Percentiles rank a stretch among this genome's conserved stretches.
phyloP scores from a whole-genome alignment of 2,888 invertebrate species.

The Tridacna gigas region DNA sequence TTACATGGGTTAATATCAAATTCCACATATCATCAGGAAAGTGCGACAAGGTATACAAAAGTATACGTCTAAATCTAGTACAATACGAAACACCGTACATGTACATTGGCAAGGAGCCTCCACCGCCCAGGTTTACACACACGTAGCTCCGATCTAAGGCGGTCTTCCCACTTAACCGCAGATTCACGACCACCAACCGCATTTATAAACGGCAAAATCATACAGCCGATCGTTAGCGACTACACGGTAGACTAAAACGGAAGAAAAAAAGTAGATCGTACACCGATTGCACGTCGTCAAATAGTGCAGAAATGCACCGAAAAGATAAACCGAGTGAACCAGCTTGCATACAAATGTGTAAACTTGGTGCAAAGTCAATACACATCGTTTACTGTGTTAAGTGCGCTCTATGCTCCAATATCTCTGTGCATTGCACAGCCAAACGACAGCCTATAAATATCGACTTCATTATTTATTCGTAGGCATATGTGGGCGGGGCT shows the following conservation, averaged over 20 bases:
- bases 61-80: no score
- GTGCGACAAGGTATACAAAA: no score
- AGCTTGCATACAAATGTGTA: constrained; percentile 18
- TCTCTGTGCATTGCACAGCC: constrained; percentile 20
- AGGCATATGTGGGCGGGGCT: constrained; percentile 54
- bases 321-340: constrained; percentile 13
- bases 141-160: no score
- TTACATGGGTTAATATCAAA: no score
- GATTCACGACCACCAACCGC: background rate
- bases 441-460: constrained; percentile 54
- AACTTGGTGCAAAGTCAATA: constrained; percentile 24
- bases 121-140: no score
- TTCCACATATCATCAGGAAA: no score
- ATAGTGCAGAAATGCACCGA: background rate
- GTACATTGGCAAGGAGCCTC: no score
- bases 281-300: background rate
- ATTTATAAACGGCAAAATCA: background rate
- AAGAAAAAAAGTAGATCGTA: constrained; percentile 2
- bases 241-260: no score
- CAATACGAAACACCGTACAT: no score
- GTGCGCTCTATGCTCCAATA: constrained; percentile 14
- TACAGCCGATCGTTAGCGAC: background rate
- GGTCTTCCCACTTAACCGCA: no score
- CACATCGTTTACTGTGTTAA: constrained; percentile 15
- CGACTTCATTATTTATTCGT: constrained; percentile 38